phyloP scores from a whole-genome alignment of 2,797 vertebrate species.

The Catostomus latipinnis region DNA sequence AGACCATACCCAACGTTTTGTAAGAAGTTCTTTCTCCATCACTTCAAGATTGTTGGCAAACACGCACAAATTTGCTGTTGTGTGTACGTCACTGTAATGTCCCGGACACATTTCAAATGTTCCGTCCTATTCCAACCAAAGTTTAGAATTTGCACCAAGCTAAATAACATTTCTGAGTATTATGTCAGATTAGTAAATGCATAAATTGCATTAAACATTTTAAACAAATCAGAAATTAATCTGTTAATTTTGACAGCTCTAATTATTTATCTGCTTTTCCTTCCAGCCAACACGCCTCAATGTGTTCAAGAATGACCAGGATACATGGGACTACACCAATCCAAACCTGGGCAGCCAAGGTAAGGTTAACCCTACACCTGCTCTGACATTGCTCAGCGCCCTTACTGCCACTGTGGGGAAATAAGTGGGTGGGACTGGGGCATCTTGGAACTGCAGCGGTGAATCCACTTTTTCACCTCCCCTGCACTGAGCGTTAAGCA shows the following conservation, averaged over 20 bases:
- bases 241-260: no score
- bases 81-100: slow-evolving; percentile 14
- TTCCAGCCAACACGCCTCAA: slow-evolving; percentile 91
- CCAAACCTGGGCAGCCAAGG: slow-evolving; percentile 94
- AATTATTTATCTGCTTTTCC: neutral
- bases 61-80: no score
- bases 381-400: slow-evolving; percentile 58
- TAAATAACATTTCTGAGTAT: no score
- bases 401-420: slow-evolving; percentile 68
- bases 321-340: slow-evolving; percentile 98
- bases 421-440: slow-evolving; percentile 45
- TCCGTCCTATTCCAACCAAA: no score
- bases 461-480: slow-evolving; percentile 1
- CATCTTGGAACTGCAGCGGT: neutral
- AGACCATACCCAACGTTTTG: no score
- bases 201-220: no score
- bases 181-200: no score
- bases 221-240: no score
- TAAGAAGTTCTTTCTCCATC: no score
- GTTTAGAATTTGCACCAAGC: no score
- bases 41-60: no score
- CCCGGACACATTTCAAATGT: no score
- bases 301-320: slow-evolving; percentile 97
- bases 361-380: slow-evolving; percentile 65
- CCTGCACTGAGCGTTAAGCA: slow-evolving; percentile 23